phyloP scores from a whole-genome alignment of 2,888 invertebrate species.

The Ophioninae sp. region DNA sequence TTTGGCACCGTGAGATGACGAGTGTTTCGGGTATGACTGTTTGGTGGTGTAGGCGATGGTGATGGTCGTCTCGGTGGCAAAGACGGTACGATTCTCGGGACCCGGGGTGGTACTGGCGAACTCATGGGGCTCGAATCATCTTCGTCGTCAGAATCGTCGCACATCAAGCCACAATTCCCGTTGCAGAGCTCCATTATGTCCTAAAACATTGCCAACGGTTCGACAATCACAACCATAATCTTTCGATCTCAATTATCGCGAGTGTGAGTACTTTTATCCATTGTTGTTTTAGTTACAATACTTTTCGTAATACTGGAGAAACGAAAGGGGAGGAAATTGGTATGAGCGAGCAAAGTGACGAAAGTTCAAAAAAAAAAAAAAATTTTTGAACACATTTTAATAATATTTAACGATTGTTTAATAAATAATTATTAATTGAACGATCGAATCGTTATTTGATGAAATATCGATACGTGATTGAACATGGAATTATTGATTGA shows the following conservation, averaged over 20 bases:
- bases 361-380: neutral
- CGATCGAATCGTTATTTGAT: neutral
- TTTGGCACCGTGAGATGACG: slow-evolving; percentile 80
- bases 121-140: slow-evolving; percentile 78
- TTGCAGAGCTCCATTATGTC: slow-evolving; percentile 79
- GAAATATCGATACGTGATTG: neutral
- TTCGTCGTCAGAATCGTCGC: slow-evolving; percentile 78
- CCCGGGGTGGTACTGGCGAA: slow-evolving; percentile 75
- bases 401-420: neutral
- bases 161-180: slow-evolving; percentile 76
- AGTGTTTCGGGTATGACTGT: slow-evolving; percentile 74
- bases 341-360: neutral
- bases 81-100: slow-evolving; percentile 82
- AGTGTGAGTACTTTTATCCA: slow-evolving; percentile 22
- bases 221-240: slow-evolving; percentile 15
- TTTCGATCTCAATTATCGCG: neutral
- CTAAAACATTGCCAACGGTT: slow-evolving; percentile 72
- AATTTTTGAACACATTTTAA: neutral
- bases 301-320: neutral
- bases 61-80: slow-evolving; percentile 85
- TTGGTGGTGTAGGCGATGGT: slow-evolving; percentile 78
- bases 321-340: neutral
- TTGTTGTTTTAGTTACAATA: slow-evolving; percentile 8
- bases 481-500: neutral
- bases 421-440: neutral